Conservation (phyloP, 2,797 vertebrate genomes). For the Danio kyathit region DNA sequence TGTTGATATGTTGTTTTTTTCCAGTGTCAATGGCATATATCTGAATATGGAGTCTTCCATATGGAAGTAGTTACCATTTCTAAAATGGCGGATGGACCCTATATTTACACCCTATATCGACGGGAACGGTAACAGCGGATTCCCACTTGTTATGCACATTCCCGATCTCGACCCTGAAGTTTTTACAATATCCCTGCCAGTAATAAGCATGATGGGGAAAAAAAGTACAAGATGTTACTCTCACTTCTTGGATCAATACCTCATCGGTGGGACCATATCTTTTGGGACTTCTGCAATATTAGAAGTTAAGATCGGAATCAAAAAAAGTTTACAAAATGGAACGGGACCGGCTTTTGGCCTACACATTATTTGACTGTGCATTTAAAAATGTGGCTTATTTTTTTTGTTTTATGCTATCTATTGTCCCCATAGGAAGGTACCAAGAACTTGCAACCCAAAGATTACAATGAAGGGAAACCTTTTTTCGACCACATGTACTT, state of each 20-base stretch:
- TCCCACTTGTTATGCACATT: conserved; percentile 25
- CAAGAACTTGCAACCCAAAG: conserved; percentile 15
- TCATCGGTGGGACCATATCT: conserved; percentile 41
- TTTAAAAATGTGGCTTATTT: conserved; percentile 19
- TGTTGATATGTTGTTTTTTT: conserved; percentile 13
- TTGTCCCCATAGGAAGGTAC: conserved; percentile 6
- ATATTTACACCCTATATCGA: background rate
- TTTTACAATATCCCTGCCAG: background rate
- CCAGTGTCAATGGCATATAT: conserved; percentile 4
- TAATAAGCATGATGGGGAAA: conserved; percentile 25
- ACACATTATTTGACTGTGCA: background rate
- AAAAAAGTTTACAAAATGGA: conserved; percentile 54
- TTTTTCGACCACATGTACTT: background rate
- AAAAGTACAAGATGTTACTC: conserved; percentile 23
- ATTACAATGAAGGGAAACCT: conserved; percentile 23
- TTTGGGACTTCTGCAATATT: conserved; percentile 34
- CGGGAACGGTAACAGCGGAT: background rate
- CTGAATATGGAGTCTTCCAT: conserved; percentile 23
- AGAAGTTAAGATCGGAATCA: conserved; percentile 28
- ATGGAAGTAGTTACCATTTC: conserved; percentile 23
- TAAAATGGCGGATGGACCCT: background rate
- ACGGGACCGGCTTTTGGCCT: background rate
- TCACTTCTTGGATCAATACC: conserved; percentile 32
- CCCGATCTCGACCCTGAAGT: background rate
- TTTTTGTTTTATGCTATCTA: conserved; percentile 23